phyloP scores from a whole-genome alignment of 2,113 vertebrate species.

The Phaethon lepturus region DNA sequence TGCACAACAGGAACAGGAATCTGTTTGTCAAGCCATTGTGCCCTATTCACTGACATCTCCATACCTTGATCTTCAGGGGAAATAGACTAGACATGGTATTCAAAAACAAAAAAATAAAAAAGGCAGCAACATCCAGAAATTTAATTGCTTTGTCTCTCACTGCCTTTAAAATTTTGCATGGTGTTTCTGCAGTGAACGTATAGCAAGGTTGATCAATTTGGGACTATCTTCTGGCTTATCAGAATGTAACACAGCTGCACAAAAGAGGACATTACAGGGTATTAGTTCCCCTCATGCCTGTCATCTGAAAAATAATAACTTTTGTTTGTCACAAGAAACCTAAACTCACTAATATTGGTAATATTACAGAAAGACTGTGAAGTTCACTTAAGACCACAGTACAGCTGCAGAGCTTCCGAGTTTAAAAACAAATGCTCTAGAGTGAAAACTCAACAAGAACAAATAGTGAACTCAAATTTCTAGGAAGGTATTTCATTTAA shows the following conservation, averaged over 20 bases:
- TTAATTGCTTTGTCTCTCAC: background rate
- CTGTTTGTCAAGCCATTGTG: background rate
- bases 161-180: background rate
- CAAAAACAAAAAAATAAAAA: background rate
- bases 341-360: background rate
- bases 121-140: background rate
- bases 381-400: background rate
- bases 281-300: background rate
- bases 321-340: background rate
- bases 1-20: background rate
- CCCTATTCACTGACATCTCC: background rate
- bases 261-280: background rate
- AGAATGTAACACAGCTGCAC: background rate
- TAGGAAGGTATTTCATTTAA: background rate
- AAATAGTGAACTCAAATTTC: background rate
- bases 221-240: background rate
- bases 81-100: background rate
- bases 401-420: background rate
- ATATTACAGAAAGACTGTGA: background rate
- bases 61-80: background rate
- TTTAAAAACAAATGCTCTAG: background rate
- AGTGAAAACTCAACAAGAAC: background rate
- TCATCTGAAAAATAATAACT: background rate
- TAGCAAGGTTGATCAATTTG: background rate
- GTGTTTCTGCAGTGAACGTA: background rate